Base-by-base conservation (phyloP, 1,140 invertebrate species). In the Dinoponera quadriceps region DNA sequence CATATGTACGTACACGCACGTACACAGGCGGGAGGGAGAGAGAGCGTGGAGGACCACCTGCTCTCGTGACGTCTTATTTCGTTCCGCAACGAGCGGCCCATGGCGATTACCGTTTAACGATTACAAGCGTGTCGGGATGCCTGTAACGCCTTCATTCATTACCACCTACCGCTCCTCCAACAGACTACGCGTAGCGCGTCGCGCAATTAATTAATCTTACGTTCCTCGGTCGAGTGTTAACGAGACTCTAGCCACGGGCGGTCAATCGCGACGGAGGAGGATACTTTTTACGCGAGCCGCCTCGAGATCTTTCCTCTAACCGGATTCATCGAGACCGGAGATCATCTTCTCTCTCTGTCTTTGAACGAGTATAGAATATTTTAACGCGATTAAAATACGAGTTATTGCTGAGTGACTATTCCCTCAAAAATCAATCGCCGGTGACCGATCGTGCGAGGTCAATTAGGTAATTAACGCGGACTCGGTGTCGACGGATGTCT, bases 11-110 rank as follows among this genome's bases (percentile, higher is more conserved):
- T 44, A 44, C 11, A 44, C 9, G 38, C 11, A 57, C 20, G 18
- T 38, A 18, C n/a, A 29, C 16, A 27, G 13, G 48, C 49, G 73
- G 16, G 33, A 14, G 18, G 27, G 51, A 33, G 51, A 33, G n/a
- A n/a, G 18, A 44, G 51, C 22, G 51, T 55, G n/a, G 65, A 65
- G 38, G 69, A 88, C 89, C 90, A 92, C 90, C 90, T 91, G 90
- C 89, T 88, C 89, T 88, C 65, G 73, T 90, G 90, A 92, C 78
- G 88, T 91, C 91, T 92, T 91, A 90, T 85, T 88, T 86, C 88
- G 85, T 68, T 82, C 62, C 33, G 29, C 20, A 54, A 57, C 20
- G 66, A 77, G 60, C 60, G 57, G 72, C 73, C 80, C 68, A 48
- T 55, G 60, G 77, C 84, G 83, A 89, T 89, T 87, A 83, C 83